Evolutionary conservation across 2,888 invertebrate species (phyloP).

Genomic region (Thymelicus acteon): DNA sequence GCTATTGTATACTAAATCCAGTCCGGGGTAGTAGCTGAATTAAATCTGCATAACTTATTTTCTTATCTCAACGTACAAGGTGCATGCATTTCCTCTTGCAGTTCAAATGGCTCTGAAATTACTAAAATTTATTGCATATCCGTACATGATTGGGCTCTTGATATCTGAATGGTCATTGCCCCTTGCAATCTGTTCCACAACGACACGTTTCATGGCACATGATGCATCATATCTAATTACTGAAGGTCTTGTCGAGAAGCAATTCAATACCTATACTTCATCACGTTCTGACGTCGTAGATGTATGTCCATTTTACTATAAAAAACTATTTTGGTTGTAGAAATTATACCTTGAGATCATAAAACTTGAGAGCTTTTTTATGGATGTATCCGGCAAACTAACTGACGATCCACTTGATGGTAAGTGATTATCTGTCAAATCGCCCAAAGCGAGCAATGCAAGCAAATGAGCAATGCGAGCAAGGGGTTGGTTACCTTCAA

Average conservation of each 20-base stretch:
- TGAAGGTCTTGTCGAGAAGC: not conserved
- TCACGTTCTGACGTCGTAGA: too few relatives aligned
- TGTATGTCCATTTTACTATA: too few relatives aligned
- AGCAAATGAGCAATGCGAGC: not conserved
- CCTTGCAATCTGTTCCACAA: constrained; percentile 24
- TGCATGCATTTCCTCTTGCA: constrained; percentile 3
- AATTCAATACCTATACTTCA: not conserved
- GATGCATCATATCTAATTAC: constrained; percentile 11
- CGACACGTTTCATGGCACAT: constrained; percentile 12
- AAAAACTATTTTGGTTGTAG: too few relatives aligned
- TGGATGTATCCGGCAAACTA: too few relatives aligned
- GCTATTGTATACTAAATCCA: too few relatives aligned
- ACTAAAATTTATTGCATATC: constrained; percentile 21
- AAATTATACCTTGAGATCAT: too few relatives aligned
- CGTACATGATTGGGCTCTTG: constrained; percentile 15
- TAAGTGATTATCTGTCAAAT: not conserved
- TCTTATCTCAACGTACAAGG: not conserved
- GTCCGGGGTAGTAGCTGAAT: too few relatives aligned
- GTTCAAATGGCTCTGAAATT: constrained; percentile 21
- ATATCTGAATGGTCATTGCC: constrained; percentile 28
- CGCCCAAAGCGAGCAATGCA: not conserved
- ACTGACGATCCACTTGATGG: too few relatives aligned
- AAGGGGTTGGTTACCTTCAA: not conserved
- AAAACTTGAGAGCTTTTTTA: too few relatives aligned
- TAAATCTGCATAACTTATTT: not conserved